Evolutionary conservation across 2,888 invertebrate species (phyloP).

Genomic region (Patella pellucida): DNA sequence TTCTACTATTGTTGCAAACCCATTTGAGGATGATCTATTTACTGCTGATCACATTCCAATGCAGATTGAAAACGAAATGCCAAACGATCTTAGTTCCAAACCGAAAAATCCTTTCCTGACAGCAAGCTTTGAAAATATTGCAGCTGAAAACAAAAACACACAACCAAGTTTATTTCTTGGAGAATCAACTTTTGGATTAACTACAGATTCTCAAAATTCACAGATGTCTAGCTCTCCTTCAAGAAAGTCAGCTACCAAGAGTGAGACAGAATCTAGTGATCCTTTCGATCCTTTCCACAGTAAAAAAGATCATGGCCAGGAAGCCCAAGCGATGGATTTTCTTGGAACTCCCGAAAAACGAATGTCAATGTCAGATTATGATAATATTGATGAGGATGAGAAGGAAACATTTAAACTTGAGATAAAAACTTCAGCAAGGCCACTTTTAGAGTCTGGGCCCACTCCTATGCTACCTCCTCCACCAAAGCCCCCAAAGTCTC

Average conservation of each 20-base stretch:
- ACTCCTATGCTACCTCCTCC: conserved; percentile 59
- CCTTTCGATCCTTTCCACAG: conserved; percentile 54
- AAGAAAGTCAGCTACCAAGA: neutral
- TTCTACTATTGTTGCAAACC: conserved; percentile 39
- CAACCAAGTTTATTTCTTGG: conserved; percentile 6
- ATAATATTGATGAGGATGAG: conserved; percentile 32
- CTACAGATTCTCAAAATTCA: neutral
- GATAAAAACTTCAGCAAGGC: conserved; percentile 45
- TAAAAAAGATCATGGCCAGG: conserved; percentile 39
- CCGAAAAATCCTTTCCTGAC: conserved; percentile 42
- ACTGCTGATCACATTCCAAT: conserved; percentile 45
- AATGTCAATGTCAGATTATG: conserved; percentile 5
- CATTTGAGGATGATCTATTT: conserved; percentile 61
- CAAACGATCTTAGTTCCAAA: conserved; percentile 3
- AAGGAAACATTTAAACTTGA: conserved; percentile 48
- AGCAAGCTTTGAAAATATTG: conserved; percentile 45
- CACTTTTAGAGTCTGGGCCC: conserved; percentile 32
- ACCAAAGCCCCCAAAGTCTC: conserved; percentile 56
- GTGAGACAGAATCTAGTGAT: conserved; percentile 27
- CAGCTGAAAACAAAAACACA: conserved; percentile 23
- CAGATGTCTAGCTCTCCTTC: conserved; percentile 14
- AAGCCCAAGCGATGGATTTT: conserved; percentile 18
- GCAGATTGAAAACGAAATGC: conserved; percentile 15
- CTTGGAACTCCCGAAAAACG: conserved; percentile 15
- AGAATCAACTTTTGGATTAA: neutral